A percentile compares a stretch with the other conserved stretches of the same genome.
These are phyloP conservation scores for Dinoponera quadriceps DNA, from an alignment of 1,140 invertebrate species.

Conservation along the genomic window DNA sequence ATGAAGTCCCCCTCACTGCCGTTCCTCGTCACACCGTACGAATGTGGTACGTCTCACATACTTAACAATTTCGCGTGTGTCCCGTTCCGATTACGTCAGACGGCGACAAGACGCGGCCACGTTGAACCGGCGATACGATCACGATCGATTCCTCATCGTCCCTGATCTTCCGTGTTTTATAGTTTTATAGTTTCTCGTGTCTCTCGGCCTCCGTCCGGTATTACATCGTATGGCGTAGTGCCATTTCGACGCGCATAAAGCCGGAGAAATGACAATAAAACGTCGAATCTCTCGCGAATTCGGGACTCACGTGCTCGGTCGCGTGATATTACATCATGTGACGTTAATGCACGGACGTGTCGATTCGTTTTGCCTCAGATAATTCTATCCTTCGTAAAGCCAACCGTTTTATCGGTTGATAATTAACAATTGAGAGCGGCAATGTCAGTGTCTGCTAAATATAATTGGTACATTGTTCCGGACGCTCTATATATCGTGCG, in stretches of 20 bases:
- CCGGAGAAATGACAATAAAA: not conserved
- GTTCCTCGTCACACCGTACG: too few species aligned
- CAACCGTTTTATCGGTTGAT: not conserved
- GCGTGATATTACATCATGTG: not conserved
- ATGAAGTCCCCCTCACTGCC: not conserved
- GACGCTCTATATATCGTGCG: not conserved
- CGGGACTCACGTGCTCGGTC: not conserved
- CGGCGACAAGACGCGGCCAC: not conserved
- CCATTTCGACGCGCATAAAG: slow-evolving; percentile 21
- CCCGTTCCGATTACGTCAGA: not conserved
- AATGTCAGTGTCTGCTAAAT: too few species aligned
- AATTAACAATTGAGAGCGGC: not conserved
- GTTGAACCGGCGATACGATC: not conserved
- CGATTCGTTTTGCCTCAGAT: slow-evolving; percentile 7
- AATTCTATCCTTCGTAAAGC: not conserved
- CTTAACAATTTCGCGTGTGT: slow-evolving; percentile 8
- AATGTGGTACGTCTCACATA: slow-evolving; percentile 22
- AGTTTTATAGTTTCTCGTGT: too few species aligned
- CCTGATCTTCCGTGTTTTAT: not conserved
- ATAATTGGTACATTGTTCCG: not conserved
- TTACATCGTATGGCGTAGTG: not conserved
- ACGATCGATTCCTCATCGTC: not conserved
- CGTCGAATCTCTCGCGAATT: slow-evolving; percentile 25
- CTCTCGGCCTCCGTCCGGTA: not conserved
- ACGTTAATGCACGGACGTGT: too few species aligned